Conservation (phyloP, 2,113 vertebrate species). For the Phycodurus eques region DNA sequence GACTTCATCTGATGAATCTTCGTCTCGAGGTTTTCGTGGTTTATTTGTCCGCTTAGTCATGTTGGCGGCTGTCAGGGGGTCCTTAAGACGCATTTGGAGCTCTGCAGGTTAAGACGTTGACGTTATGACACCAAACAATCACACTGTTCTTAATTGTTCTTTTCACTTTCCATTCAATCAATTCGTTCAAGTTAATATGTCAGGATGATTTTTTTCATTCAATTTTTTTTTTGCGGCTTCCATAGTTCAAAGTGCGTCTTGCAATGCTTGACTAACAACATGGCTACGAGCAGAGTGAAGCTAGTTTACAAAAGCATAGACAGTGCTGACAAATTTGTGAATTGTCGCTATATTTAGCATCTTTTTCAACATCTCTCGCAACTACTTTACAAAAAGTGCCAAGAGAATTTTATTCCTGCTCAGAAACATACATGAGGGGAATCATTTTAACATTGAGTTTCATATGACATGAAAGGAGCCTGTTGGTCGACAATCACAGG, state of each 20-base stretch:
- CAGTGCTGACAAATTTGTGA: neutral
- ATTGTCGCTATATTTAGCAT: neutral
- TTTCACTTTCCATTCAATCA: neutral
- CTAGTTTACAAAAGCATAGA: neutral
- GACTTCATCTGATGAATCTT: conserved; percentile 96
- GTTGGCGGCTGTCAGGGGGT: conserved; percentile 83
- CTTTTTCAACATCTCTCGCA: neutral
- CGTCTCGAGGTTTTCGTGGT: conserved; percentile 83
- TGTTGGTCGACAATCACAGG: too few relatives aligned
- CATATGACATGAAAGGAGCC: neutral
- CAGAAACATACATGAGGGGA: neutral
- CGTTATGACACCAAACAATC: neutral
- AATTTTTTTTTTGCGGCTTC: too few relatives aligned
- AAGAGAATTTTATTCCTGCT: neutral
- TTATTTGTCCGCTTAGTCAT: conserved; percentile 90
- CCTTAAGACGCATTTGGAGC: conserved; percentile 96
- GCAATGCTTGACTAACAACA: neutral
- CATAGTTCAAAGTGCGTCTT: neutral
- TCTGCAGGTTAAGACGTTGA: conserved; percentile 37
- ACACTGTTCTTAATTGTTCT: neutral
- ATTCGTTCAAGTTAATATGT: neutral
- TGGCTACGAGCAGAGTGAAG: neutral
- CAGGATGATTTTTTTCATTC: neutral
- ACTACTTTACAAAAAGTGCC: neutral
- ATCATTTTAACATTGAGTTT: neutral